phyloP scores from a whole-genome alignment of 2,888 invertebrate species.

The Sarcophaga variegata region DNA sequence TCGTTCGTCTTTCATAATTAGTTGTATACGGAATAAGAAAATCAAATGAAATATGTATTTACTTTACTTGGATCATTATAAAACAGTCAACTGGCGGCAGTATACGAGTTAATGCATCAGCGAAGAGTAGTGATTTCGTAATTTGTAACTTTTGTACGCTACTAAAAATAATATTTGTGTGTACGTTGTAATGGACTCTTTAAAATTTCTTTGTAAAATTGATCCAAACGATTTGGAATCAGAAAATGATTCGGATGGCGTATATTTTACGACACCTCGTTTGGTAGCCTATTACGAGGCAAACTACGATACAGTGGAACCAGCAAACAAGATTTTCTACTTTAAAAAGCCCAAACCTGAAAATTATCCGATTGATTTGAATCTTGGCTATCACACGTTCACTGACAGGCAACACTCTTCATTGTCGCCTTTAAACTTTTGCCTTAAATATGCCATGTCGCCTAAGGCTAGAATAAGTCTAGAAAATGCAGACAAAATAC shows the following conservation, averaged over 20 bases:
- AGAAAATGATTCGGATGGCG: background rate
- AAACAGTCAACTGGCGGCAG: too few relatives aligned
- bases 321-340: constrained; percentile 15
- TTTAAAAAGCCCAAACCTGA: background rate
- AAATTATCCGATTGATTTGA: constrained; percentile 28
- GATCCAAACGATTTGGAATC: background rate
- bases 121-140: too few relatives aligned
- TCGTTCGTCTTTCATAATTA: too few relatives aligned
- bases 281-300: background rate
- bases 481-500: background rate
- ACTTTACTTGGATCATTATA: too few relatives aligned
- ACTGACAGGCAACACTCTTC: background rate
- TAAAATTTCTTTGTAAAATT: constrained; percentile 9
- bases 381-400: background rate
- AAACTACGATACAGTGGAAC: background rate
- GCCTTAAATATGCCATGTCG: constrained; percentile 12
- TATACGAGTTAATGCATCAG: too few relatives aligned
- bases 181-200: background rate
- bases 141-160: too few relatives aligned
- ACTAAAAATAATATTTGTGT: too few relatives aligned
- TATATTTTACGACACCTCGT: background rate
- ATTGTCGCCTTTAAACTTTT: background rate
- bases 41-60: too few relatives aligned
- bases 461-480: background rate
- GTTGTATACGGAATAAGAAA: too few relatives aligned